Evolutionary conservation across 2,888 invertebrate species (phyloP).

Genomic region (Luperina nickerlii): DNA sequence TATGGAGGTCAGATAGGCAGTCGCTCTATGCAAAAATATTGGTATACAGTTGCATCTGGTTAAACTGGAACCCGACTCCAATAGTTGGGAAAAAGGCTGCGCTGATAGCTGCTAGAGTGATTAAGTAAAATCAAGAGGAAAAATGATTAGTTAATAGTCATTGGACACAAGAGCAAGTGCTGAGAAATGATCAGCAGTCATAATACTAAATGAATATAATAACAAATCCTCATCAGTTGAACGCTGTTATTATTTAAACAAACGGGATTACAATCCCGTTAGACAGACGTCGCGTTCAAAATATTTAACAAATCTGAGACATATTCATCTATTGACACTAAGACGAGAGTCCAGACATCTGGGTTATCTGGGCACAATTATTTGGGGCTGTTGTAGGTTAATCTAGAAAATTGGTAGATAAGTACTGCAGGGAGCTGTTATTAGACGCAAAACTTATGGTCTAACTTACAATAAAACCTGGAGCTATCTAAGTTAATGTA

Average conservation of each 20-base stretch:
- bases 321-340: background rate
- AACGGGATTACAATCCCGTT: background rate
- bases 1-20: background rate
- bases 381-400: background rate
- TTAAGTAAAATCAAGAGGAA: background rate
- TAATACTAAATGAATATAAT: background rate
- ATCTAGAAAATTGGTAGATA: too few relatives aligned
- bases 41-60: background rate
- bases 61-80: background rate
- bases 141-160: background rate
- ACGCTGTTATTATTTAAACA: constrained; percentile 26
- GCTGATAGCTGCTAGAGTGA: background rate
- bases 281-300: background rate
- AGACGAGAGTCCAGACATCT: too few relatives aligned
- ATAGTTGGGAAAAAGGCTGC: background rate
- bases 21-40: background rate
- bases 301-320: constrained; percentile 13
- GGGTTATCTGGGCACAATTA: background rate
- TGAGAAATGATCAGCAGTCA: background rate
- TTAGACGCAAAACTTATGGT: too few relatives aligned
- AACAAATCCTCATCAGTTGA: background rate
- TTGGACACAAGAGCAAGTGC: background rate
- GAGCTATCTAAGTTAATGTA: too few relatives aligned
- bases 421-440: too few relatives aligned
- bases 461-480: too few relatives aligned